Conservation (phyloP, 2,888 invertebrate genomes). For the Apoda limacodes region DNA sequence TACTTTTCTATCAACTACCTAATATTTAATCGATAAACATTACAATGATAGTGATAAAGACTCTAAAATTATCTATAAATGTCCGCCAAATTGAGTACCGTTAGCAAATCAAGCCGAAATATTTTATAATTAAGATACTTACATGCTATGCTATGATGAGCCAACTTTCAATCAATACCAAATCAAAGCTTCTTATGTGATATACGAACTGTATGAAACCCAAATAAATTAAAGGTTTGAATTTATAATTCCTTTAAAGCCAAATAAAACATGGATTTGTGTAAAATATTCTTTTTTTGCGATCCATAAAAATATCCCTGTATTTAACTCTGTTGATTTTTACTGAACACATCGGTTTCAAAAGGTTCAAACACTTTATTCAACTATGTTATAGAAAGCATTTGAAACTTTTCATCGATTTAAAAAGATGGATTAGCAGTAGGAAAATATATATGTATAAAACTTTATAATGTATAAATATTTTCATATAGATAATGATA, state of each 20-base stretch:
- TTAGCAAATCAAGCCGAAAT: conserved; percentile 28
- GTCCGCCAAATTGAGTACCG: conserved; percentile 49
- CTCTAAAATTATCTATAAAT: too few species aligned
- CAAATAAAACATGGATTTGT: conserved; percentile 29
- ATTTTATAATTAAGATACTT: background rate
- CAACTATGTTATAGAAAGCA: conserved; percentile 29
- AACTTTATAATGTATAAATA: too few species aligned
- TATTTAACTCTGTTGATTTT: conserved; percentile 66
- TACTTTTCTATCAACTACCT: too few species aligned
- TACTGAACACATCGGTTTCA: conserved; percentile 61
- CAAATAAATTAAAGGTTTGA: too few species aligned
- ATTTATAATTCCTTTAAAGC: too few species aligned
- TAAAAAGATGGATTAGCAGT: conserved; percentile 42
- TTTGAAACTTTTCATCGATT: conserved; percentile 37
- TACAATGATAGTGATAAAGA: too few species aligned
- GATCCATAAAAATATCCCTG: conserved; percentile 66
- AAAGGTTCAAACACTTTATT: too few species aligned
- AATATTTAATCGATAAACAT: too few species aligned
- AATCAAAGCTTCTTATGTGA: conserved; percentile 70
- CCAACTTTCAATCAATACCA: conserved; percentile 58
- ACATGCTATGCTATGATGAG: conserved; percentile 35
- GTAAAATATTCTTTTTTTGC: conserved; percentile 41
- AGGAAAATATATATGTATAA: conserved; percentile 65
- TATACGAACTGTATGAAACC: too few species aligned
- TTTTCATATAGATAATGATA: too few species aligned